phyloP scores from a whole-genome alignment of 2,113 vertebrate species.

The Riparia riparia region DNA sequence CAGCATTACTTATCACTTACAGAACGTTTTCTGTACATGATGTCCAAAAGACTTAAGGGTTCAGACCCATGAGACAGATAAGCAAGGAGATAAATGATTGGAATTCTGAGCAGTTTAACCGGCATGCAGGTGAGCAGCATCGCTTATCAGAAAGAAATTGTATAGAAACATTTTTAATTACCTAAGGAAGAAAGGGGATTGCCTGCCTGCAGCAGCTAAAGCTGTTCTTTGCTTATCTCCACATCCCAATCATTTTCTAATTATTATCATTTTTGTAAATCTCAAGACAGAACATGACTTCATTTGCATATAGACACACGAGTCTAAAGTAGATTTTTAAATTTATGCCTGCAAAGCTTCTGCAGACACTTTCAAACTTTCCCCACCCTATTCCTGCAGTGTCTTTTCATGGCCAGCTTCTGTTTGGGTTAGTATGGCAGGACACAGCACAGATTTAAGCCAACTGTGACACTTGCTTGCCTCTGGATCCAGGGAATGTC shows the following conservation, averaged over 20 bases:
- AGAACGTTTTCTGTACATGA: background rate
- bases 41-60: background rate
- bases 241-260: background rate
- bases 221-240: background rate
- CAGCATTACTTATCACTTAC: background rate
- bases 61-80: background rate
- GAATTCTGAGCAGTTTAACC: background rate
- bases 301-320: background rate
- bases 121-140: background rate
- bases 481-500: slow-evolving; percentile 17
- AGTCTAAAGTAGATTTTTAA: background rate
- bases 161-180: background rate
- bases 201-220: background rate
- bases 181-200: background rate
- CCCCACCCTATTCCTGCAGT: background rate
- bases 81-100: background rate
- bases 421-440: background rate
- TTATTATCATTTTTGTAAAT: background rate
- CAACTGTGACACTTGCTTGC: background rate
- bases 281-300: background rate
- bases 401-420: background rate
- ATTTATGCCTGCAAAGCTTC: background rate
- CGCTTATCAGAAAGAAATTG: background rate
- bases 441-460: background rate
- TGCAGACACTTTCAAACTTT: slow-evolving; percentile 24